A percentile compares a stretch with the other conserved stretches of the same genome.
Evolutionary conservation across 2,113 vertebrate genomes (phyloP).

Genomic region (Mastomys natalensis): DNA sequence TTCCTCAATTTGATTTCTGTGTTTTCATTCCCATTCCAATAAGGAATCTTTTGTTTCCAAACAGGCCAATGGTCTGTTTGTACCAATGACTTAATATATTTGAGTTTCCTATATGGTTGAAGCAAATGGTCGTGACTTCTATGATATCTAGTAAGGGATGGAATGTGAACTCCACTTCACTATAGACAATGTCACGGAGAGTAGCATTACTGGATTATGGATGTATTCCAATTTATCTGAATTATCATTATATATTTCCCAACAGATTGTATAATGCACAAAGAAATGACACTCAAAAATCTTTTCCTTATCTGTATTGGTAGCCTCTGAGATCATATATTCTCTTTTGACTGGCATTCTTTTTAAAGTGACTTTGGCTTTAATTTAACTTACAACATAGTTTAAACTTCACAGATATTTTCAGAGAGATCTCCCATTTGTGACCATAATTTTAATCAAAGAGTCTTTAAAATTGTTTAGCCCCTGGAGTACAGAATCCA

Average conservation of each 20-base stretch:
- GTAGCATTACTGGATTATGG: background rate
- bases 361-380: conserved; percentile 10
- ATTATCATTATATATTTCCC: background rate
- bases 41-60: background rate
- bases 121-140: background rate
- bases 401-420: conserved; percentile 15
- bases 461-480: conserved; percentile 53
- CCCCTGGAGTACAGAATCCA: conserved; percentile 12
- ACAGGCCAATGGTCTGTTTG: background rate
- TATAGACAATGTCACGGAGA: background rate
- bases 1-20: background rate
- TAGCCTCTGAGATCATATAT: background rate
- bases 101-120: too few relatives aligned
- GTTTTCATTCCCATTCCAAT: background rate
- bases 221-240: background rate
- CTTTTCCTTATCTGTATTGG: background rate
- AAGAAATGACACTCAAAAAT: background rate
- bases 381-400: background rate
- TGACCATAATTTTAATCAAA: conserved; percentile 51
- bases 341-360: background rate
- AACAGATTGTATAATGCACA: background rate
- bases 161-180: background rate
- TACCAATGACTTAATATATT: background rate
- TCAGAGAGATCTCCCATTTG: conserved; percentile 36
- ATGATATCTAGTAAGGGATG: background rate